phyloP scores from a whole-genome alignment of 2,113 vertebrate species.

The Passer montanus region DNA sequence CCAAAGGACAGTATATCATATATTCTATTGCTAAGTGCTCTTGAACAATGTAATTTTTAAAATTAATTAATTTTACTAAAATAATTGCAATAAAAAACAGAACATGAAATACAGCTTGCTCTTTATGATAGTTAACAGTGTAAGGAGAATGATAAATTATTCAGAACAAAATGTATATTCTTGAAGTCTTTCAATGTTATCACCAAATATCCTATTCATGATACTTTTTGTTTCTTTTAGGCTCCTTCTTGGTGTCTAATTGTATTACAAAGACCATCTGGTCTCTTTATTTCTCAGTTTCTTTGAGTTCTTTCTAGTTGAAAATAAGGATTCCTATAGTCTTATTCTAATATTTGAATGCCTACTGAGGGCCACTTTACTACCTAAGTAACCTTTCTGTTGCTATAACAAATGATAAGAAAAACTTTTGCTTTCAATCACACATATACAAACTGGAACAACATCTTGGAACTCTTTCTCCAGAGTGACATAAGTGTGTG shows the following conservation, averaged over 20 bases:
- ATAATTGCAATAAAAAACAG: constrained; percentile 12
- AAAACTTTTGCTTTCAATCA: background rate
- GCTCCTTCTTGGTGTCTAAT: background rate
- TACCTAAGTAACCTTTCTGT: background rate
- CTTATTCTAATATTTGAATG: background rate
- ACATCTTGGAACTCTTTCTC: background rate
- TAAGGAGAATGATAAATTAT: background rate
- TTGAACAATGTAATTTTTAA: background rate
- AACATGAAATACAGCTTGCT: constrained; percentile 19
- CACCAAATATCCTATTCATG: background rate
- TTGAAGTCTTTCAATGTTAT: constrained; percentile 4
- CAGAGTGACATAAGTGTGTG: background rate
- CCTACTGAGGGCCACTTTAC: background rate
- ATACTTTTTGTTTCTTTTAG: background rate
- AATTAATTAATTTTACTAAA: constrained; percentile 22
- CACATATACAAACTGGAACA: background rate
- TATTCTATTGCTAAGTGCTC: background rate
- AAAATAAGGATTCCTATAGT: background rate
- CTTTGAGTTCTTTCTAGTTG: background rate
- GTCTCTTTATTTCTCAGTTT: background rate
- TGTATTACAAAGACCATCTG: background rate
- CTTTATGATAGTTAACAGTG: background rate
- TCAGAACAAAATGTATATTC: background rate
- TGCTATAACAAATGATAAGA: background rate
- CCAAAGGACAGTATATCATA: constrained; percentile 1